Conservation (phyloP, 2,113 vertebrate species). For the Himantopus leucocephalus region DNA sequence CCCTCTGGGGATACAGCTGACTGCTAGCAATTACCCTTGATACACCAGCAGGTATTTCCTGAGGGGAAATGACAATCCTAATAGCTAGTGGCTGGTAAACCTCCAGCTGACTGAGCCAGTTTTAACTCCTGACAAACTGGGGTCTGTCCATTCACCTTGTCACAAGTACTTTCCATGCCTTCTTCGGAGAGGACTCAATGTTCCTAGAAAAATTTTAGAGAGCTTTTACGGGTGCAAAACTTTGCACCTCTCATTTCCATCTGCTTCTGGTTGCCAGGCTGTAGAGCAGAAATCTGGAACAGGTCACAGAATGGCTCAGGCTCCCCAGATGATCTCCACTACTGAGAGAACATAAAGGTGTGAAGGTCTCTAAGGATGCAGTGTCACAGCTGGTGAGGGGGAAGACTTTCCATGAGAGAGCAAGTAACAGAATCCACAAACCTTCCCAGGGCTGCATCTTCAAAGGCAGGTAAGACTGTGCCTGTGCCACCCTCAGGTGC, state of each 20-base stretch:
- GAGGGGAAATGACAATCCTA: slow-evolving; percentile 57
- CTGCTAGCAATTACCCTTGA: slow-evolving; percentile 63
- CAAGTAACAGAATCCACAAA: not conserved
- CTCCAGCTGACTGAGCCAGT: slow-evolving; percentile 29
- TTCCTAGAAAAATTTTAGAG: not conserved
- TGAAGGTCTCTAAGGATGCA: not conserved
- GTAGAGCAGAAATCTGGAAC: not conserved
- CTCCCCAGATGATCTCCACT: not conserved
- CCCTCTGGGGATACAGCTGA: slow-evolving; percentile 47
- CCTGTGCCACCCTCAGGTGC: not conserved
- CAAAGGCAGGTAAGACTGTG: not conserved
- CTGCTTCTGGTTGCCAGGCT: not conserved
- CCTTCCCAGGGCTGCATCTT: not conserved
- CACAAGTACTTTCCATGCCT: not conserved
- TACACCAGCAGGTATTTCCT: slow-evolving; percentile 69
- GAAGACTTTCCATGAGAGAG: slow-evolving; percentile 11
- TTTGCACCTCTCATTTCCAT: not conserved
- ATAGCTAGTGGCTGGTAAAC: slow-evolving; percentile 41
- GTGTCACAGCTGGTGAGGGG: not conserved
- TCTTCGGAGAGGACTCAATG: not conserved
- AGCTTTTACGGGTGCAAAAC: not conserved
- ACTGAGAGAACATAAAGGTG: not conserved
- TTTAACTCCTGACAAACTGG: slow-evolving; percentile 37
- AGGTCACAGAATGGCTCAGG: not conserved
- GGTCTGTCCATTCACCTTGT: not conserved